phyloP scores from a whole-genome alignment of 2,113 vertebrate genomes.

The Phylloscopus whistleri region DNA sequence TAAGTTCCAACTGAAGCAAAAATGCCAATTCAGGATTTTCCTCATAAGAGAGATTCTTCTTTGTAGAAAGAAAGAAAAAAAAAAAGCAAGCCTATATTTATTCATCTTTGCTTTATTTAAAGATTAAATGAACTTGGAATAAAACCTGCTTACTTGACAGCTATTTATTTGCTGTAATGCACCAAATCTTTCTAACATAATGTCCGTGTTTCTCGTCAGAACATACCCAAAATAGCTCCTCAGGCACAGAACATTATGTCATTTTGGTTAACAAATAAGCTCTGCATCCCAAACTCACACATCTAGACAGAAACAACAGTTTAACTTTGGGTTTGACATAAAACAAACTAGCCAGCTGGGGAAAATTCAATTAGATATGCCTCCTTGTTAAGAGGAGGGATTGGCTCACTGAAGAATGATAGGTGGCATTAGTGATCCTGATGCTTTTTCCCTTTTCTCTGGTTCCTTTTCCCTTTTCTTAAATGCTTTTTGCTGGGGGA shows the following conservation, averaged over 20 bases:
- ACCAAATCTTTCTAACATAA: not conserved
- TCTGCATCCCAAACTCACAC: not conserved
- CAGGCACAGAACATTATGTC: rapidly evolving
- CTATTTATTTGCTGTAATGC: not conserved
- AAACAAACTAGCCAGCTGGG: not conserved
- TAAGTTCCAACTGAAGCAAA: not conserved
- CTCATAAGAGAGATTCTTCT: not conserved
- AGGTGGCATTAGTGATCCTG: not conserved
- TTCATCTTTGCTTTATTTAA: not conserved
- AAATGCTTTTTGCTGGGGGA: not conserved
- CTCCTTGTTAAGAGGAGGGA: not conserved
- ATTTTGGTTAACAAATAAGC: not conserved
- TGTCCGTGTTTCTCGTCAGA: not conserved
- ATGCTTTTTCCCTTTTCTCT: not conserved
- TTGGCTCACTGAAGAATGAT: not conserved
- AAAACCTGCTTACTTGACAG: not conserved
- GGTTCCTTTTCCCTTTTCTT: too few species aligned
- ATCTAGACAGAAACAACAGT: not conserved
- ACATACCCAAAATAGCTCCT: not conserved
- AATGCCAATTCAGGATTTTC: not conserved
- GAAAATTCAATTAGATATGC: not conserved
- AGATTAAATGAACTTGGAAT: not conserved
- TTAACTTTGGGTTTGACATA: not conserved
- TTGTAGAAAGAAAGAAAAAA: not conserved
- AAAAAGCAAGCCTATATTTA: not conserved